Base-by-base conservation (phyloP, 2,113 vertebrate genomes). In the Pimephales promelas region DNA sequence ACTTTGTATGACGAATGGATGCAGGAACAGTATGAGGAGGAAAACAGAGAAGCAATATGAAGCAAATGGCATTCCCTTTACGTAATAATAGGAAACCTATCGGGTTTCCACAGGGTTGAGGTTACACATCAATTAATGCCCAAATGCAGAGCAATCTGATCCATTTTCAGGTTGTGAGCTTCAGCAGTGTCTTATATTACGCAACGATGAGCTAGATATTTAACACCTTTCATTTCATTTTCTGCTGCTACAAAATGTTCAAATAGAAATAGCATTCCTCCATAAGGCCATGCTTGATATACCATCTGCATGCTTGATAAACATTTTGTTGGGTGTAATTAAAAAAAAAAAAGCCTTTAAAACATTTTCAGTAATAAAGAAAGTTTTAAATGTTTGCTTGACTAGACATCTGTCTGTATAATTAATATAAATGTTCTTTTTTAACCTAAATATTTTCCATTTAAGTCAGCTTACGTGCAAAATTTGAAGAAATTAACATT, bases 181-280 rank as follows among this genome's bases (percentile, higher is more conserved):
- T 89, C 88, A 90, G 88, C 86, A 89, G 72, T 88, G 84, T 84
- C 85, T 89, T 76, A 86, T 84, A 64, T 90, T 89, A 90, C 87
- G 83, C 79, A 56, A 87, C 31, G 66, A 82, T 56, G 77, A 81
- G 81, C 85, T 78, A 78, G 74, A 81, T 86, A 85, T 85, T 84
- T 66, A 83, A 88, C 86, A 88, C 86, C 89, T 86, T 86, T 88
- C 81, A 83, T 78, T 81, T 81, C 73, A 88, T 86, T 87, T 85
- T 84, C 78, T 86, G 81, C 80, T 76, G 64, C 26, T 80, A 86
- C 78, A 84, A 66, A 86, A 87, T 79, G 24, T 31, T 70, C 59
- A 76, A 78, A 70, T 59, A 79, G 75, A 84, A 78, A 43, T 47
- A 74, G 66, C 75, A 28, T 43, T 72, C 14, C 86, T 74, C 43